phyloP scores from a whole-genome alignment of 2,113 vertebrate genomes.

The Callaeas wilsoni region DNA sequence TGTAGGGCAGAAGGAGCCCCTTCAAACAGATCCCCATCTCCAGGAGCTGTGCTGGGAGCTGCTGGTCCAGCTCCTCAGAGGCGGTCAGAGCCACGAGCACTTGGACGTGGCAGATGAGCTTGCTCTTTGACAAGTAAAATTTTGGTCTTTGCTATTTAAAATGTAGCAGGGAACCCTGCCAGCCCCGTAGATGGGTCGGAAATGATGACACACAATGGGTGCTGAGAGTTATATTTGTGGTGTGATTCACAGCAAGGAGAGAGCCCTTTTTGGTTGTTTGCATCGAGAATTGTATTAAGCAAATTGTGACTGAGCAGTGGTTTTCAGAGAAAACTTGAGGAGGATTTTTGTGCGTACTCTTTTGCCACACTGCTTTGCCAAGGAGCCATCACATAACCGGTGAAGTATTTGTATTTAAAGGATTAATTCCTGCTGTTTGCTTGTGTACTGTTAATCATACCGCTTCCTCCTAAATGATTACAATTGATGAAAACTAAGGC shows the following conservation, averaged over 20 bases:
- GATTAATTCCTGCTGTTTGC: constrained; percentile 78
- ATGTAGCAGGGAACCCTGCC: not conserved
- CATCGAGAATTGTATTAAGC: not conserved
- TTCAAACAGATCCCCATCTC: not conserved
- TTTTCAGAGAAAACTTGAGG: constrained; percentile 11
- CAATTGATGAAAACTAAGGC: constrained; percentile 70
- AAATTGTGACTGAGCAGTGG: not conserved
- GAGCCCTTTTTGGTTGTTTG: not conserved
- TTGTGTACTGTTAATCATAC: constrained; percentile 71
- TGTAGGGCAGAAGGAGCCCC: not conserved
- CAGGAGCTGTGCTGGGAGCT: not conserved
- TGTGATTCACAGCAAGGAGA: not conserved
- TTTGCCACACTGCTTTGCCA: constrained; percentile 38
- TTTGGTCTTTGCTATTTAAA: not conserved
- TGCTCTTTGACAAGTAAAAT: not conserved
- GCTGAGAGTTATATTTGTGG: not conserved
- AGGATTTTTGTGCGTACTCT: not conserved
- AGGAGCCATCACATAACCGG: constrained; percentile 28
- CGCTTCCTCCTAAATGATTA: constrained; percentile 72
- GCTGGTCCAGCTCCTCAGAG: not conserved
- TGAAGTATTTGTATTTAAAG: constrained; percentile 70
- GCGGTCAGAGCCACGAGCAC: not conserved
- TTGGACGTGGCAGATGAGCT: not conserved
- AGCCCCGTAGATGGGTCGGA: not conserved
- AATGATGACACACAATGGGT: not conserved